Base-by-base conservation (phyloP, 2,113 vertebrate species). In the Chascanopsetta lugubris region DNA sequence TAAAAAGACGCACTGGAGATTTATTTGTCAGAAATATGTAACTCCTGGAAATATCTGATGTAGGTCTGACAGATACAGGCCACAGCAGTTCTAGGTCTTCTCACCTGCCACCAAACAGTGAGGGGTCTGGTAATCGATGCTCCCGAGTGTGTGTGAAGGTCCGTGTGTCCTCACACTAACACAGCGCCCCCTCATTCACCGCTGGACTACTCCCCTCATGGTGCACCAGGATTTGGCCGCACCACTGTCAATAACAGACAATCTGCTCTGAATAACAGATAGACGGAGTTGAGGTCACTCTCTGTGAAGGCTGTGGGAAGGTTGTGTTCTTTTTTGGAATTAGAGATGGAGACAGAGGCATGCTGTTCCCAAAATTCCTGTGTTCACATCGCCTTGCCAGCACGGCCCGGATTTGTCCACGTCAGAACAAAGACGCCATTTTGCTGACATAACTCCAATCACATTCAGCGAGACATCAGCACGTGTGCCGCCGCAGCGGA, bases 211-310 rank as follows among this genome's bases (percentile, higher is more conserved):
- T 24, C 12, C 3, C 34, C n/a, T 56, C 43, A 57, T 74, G 34
- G 71, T 45, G 61, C 13, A 61, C 45, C 29, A 43, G 18, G 21
- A 62, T 10, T 21, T 65, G 54, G 21, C 36, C 50, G 54, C 20
- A 9, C 77, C 59, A 42, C 46, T 60, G 62, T 66, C 13, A 45
- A 80, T 77, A 79, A 13, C 32, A 76, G 61, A 60, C 60, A 68
- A 51, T 71, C 58, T 61, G 46, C 40, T 74, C 48, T 53, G 29
- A 66, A 69, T 67, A 79, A 68, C 24, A 66, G 26, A 62, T 50
- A 66, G 25, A 61, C 42, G 1, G 47, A 61, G 57, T 72, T 82
- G 71, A 80, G 71, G 53, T 73, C 70, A 84, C 36, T 69, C 79
- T 43, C 40, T 25, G 40, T 18, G 55, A 21, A 69, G 43, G 42